These are phyloP conservation scores for Myiopsitta monachus DNA, from an alignment of 2,113 vertebrate species.

Conservation along the genomic window DNA sequence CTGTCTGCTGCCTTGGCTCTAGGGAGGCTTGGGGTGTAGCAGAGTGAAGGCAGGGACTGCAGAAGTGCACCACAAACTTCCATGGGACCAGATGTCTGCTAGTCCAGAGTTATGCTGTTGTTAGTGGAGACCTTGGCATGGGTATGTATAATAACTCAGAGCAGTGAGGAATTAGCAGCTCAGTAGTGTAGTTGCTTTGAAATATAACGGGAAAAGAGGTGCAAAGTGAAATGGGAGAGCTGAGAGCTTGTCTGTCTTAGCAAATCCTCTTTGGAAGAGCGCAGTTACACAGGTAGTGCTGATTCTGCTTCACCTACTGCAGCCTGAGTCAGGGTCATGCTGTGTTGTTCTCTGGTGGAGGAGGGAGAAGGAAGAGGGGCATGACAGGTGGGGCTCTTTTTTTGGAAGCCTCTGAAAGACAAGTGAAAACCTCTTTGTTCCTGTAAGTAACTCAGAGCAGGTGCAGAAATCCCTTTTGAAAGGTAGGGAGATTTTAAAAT, in stretches of 20 bases:
- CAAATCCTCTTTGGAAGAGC: not conserved
- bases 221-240: not conserved
- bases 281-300: rapidly evolving
- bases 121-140: rapidly evolving
- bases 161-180: not conserved
- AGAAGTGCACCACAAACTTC: not conserved
- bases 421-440: not conserved
- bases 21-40: not conserved
- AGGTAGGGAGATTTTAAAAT: not conserved
- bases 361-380: not conserved
- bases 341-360: rapidly evolving
- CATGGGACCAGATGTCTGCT: rapidly evolving
- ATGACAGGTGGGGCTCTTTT: not conserved
- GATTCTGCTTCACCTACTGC: not conserved
- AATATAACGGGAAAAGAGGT: rapidly evolving
- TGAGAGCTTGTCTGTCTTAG: not conserved
- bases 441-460: not conserved
- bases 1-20: not conserved
- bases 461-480: not conserved
- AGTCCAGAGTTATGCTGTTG: not conserved
- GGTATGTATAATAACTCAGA: rapidly evolving
- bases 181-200: not conserved
- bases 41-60: rapidly evolving
- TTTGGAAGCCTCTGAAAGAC: not conserved
- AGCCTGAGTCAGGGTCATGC: not conserved